phyloP scores from a whole-genome alignment of 2,113 vertebrate species.

The Xiphophorus hellerii region DNA sequence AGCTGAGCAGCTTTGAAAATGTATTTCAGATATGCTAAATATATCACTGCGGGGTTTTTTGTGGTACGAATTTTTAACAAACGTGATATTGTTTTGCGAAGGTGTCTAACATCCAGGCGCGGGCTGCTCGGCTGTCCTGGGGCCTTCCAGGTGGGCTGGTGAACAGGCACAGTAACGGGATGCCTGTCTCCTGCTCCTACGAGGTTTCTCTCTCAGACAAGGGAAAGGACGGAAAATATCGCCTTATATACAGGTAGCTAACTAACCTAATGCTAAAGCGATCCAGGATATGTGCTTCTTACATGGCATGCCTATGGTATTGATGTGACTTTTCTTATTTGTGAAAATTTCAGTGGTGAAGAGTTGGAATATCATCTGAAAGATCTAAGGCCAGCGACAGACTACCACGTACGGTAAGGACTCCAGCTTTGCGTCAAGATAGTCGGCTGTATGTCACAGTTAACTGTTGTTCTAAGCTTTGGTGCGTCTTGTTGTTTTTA shows the following conservation, averaged over 20 bases:
- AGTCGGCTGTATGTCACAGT: neutral
- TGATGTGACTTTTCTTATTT: neutral
- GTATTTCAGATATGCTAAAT: too few relatives aligned
- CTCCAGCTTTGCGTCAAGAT: neutral
- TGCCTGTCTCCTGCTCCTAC: constrained; percentile 90
- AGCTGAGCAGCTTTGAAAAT: too few relatives aligned
- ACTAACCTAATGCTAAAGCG: accelerated
- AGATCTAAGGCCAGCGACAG: constrained; percentile 94
- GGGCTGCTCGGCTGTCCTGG: constrained; percentile 89
- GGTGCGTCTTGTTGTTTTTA: constrained; percentile 45
- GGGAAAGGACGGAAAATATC: constrained; percentile 94
- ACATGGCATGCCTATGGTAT: neutral
- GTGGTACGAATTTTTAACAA: neutral
- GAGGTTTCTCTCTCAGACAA: constrained; percentile 96
- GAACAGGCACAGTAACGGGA: constrained; percentile 86
- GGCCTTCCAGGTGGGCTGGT: constrained; percentile 85
- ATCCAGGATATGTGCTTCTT: neutral
- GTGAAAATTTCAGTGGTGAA: constrained; percentile 87
- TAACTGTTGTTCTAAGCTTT: neutral
- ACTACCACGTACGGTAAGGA: constrained; percentile 93
- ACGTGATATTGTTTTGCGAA: constrained; percentile 2
- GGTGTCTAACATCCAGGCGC: constrained; percentile 93
- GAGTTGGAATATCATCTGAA: constrained; percentile 94
- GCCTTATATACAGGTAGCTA: constrained; percentile 92
- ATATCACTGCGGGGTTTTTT: neutral